phyloP scores from a whole-genome alignment of 2,797 vertebrate species.

The Pagetopsis macropterus region DNA sequence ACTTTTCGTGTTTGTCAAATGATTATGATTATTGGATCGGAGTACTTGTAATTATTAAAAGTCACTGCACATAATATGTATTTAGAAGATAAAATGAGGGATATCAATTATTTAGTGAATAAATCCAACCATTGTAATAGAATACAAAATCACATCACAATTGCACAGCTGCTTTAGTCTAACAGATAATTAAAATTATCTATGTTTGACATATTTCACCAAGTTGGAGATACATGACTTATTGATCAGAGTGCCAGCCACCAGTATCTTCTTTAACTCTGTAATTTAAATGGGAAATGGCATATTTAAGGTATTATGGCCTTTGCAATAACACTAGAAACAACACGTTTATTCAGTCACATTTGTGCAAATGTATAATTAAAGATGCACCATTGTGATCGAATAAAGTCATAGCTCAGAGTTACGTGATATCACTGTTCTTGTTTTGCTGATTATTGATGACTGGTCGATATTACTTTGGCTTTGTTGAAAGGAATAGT shows the following conservation, averaged over 20 bases:
- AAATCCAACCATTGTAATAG: not conserved
- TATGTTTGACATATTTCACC: not conserved
- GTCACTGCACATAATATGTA: not conserved
- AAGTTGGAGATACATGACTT: not conserved
- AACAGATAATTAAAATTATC: too few relatives aligned
- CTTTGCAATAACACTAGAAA: not conserved
- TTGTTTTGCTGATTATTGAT: not conserved
- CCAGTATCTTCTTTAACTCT: not conserved
- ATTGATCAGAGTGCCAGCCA: not conserved
- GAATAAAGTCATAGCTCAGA: not conserved
- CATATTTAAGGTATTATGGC: not conserved
- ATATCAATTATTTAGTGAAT: not conserved
- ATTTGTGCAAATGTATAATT: not conserved
- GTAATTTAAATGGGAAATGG: not conserved
- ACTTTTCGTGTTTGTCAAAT: not conserved
- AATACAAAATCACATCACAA: not conserved
- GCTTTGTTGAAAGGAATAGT: not conserved
- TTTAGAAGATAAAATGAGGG: not conserved
- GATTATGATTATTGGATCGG: not conserved
- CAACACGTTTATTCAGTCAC: not conserved
- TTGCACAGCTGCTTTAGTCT: not conserved
- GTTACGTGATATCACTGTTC: not conserved
- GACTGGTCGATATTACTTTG: not conserved
- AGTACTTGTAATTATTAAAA: not conserved
- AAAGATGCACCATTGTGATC: too few relatives aligned